These are phyloP conservation scores for Thecocarcelia acutangulata DNA, from an alignment of 2,888 invertebrate genomes.

Conservation along the genomic window DNA sequence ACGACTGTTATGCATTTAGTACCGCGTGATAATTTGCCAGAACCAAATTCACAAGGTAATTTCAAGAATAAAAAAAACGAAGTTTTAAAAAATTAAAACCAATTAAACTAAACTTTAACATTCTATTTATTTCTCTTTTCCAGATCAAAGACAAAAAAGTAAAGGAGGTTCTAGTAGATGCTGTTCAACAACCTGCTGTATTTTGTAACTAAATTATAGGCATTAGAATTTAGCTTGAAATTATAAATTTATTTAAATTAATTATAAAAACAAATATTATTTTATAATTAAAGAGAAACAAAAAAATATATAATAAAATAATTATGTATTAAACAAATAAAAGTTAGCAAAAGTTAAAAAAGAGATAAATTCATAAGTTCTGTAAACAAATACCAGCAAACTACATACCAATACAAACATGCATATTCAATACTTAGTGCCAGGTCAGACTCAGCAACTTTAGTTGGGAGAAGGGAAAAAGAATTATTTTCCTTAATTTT, in stretches of 20 bases:
- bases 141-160: conserved; percentile 97
- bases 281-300: conserved; percentile 54
- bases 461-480: too few relatives aligned
- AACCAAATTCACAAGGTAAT: conserved; percentile 97
- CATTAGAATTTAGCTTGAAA: conserved; percentile 69
- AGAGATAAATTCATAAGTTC: conserved; percentile 35
- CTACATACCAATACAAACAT: conserved; percentile 24
- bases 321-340: conserved; percentile 34
- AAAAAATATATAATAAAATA: conserved; percentile 12
- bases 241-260: conserved; percentile 57
- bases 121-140: too few relatives aligned
- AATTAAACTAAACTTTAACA: conserved; percentile 24
- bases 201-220: conserved; percentile 87
- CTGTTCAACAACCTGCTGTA: conserved; percentile 96
- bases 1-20: conserved; percentile 99
- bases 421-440: conserved; percentile 13
- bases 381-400: conserved; percentile 46
- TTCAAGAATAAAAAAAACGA: conserved; percentile 24
- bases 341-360: conserved; percentile 48
- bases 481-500: too few relatives aligned
- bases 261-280: conserved; percentile 44
- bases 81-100: too few relatives aligned
- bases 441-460: too few relatives aligned
- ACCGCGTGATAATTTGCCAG: conserved; percentile 98
- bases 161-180: conserved; percentile 97